These are phyloP conservation scores for Archegozetes longisetosus DNA, from an alignment of 1,140 invertebrate genomes.

Conservation along the genomic window DNA sequence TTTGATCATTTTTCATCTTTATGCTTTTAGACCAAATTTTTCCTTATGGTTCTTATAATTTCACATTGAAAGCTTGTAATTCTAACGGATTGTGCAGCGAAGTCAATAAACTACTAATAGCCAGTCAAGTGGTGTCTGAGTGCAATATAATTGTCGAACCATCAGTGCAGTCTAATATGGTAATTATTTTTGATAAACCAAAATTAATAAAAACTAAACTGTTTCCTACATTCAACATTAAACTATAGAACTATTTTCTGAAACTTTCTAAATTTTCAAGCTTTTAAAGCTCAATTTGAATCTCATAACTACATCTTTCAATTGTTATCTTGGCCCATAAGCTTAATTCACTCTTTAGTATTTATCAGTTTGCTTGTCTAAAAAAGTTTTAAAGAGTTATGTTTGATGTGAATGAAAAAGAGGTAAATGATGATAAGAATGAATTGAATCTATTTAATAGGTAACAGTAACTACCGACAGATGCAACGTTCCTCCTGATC, in stretches of 20 bases:
- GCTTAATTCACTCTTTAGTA: background rate
- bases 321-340: background rate
- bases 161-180: constrained; percentile 20
- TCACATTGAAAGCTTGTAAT: constrained; percentile 20
- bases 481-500: constrained; percentile 18
- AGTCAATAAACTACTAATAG: constrained; percentile 17
- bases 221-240: too few species aligned
- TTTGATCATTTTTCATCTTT: constrained; percentile 1
- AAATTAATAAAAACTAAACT: too few species aligned
- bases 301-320: background rate
- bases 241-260: too few species aligned
- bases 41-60: constrained; percentile 19
- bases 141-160: constrained; percentile 15
- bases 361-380: too few species aligned
- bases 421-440: too few species aligned
- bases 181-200: too few species aligned
- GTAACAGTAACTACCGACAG: constrained; percentile 7
- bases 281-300: too few species aligned
- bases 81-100: constrained; percentile 15
- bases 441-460: too few species aligned
- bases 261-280: too few species aligned
- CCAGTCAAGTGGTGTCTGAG: constrained; percentile 15
- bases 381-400: too few species aligned
- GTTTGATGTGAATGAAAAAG: too few species aligned
- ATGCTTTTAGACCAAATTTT: constrained; percentile 1